phyloP scores from a whole-genome alignment of 2,797 vertebrate species.

The Neoniphon sammara region DNA sequence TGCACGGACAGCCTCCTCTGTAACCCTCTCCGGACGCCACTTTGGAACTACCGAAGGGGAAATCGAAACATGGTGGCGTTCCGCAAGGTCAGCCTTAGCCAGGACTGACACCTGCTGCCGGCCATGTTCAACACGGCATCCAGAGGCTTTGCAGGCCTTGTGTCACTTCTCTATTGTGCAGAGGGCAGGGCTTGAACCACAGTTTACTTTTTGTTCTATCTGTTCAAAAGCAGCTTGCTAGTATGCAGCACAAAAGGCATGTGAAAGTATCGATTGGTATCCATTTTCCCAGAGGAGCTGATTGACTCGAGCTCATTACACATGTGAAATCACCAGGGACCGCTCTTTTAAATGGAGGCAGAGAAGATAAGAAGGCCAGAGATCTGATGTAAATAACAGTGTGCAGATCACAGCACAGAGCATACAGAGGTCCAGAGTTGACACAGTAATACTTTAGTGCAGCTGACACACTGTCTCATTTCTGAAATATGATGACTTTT shows the following conservation, averaged over 20 bases:
- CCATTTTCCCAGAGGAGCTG: conserved; percentile 34
- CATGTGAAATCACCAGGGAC: conserved; percentile 37
- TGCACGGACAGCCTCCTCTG: conserved; percentile 47
- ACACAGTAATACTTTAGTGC: neutral
- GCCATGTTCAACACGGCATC: conserved; percentile 60
- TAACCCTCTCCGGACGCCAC: conserved; percentile 55
- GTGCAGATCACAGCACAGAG: neutral
- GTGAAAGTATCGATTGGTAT: conserved; percentile 46
- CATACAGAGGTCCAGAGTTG: neutral
- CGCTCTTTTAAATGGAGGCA: conserved; percentile 16
- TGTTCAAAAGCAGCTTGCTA: conserved; percentile 17
- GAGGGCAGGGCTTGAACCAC: neutral
- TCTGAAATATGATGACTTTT: neutral
- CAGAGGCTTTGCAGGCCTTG: conserved; percentile 19
- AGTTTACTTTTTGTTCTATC: conserved; percentile 27
- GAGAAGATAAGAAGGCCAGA: conserved; percentile 17
- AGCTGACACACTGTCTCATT: neutral
- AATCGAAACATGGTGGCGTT: conserved; percentile 69
- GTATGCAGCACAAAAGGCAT: conserved; percentile 6
- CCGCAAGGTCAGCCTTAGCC: conserved; percentile 59
- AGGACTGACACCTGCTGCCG: conserved; percentile 61
- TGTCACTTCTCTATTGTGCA: conserved; percentile 37
- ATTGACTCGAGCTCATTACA: conserved; percentile 60
- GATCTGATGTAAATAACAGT: conserved; percentile 33
- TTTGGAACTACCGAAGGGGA: conserved; percentile 66